phyloP scores from a whole-genome alignment of 2,797 vertebrate genomes.

The Petrocephalus sullivani region DNA sequence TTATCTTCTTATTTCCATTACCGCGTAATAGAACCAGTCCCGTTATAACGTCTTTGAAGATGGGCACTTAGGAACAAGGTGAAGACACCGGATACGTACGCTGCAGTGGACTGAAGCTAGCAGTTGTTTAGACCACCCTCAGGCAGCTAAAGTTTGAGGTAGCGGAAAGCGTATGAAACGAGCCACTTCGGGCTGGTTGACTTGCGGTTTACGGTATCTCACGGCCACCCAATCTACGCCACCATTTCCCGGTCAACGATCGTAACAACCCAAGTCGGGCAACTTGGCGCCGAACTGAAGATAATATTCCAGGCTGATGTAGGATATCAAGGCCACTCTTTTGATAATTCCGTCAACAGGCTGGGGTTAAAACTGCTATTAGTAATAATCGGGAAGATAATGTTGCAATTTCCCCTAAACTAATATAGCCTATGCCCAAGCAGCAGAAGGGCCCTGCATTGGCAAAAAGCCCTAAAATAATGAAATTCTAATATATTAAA shows the following conservation, averaged over 20 bases:
- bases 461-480: neutral
- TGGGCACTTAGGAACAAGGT: neutral
- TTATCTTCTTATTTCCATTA: neutral
- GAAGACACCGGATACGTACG: neutral
- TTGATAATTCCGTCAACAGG: neutral
- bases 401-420: neutral
- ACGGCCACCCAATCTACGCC: neutral
- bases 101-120: neutral
- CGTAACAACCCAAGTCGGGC: neutral
- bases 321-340: neutral
- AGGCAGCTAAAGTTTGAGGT: neutral
- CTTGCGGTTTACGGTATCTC: neutral
- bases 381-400: neutral
- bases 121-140: neutral
- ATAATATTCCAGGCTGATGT: neutral
- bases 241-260: neutral
- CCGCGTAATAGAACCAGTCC: neutral
- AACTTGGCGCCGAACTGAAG: neutral
- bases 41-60: neutral
- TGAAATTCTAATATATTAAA: neutral
- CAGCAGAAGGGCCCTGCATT: neutral
- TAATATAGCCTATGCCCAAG: neutral
- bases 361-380: neutral
- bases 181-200: neutral
- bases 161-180: neutral